phyloP scores from a whole-genome alignment of 1,140 invertebrate genomes.

The Pseudobourletiella spinata region DNA sequence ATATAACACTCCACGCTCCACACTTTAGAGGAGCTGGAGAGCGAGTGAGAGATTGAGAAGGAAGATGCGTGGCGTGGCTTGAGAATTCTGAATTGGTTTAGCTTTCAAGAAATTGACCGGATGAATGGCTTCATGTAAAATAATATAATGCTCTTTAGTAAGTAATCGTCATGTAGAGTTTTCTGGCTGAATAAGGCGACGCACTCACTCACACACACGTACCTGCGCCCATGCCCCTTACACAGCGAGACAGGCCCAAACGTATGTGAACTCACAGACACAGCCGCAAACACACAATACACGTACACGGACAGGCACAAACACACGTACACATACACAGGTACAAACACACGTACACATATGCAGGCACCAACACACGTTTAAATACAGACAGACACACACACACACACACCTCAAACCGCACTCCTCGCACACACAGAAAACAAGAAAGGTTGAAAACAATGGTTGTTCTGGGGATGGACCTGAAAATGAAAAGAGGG shows the following conservation, averaged over 20 bases:
- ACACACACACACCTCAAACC: no score
- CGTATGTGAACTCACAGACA: neutral
- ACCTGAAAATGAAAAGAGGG: slow-evolving; percentile 27
- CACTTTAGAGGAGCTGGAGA: neutral
- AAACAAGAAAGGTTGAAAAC: neutral
- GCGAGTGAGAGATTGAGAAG: neutral
- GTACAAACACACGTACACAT: neutral
- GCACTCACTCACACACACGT: no score
- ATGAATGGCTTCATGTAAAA: slow-evolving; percentile 7
- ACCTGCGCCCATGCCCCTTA: neutral
- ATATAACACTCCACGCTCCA: no score
- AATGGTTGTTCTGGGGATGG: slow-evolving; percentile 16
- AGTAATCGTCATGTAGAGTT: neutral
- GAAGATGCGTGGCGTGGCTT: no score
- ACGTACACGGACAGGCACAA: no score
- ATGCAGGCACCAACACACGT: no score
- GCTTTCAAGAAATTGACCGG: slow-evolving; percentile 17
- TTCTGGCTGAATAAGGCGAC: neutral
- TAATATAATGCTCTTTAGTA: neutral
- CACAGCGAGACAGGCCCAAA: neutral
- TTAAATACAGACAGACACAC: no score
- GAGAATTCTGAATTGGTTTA: slow-evolving; percentile 4
- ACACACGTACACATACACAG: no score
- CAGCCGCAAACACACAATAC: neutral
- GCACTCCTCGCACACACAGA: neutral